These are phyloP conservation scores for Epinephelus fuscoguttatus DNA, from an alignment of 2,113 vertebrate genomes.

Conservation along the genomic window DNA sequence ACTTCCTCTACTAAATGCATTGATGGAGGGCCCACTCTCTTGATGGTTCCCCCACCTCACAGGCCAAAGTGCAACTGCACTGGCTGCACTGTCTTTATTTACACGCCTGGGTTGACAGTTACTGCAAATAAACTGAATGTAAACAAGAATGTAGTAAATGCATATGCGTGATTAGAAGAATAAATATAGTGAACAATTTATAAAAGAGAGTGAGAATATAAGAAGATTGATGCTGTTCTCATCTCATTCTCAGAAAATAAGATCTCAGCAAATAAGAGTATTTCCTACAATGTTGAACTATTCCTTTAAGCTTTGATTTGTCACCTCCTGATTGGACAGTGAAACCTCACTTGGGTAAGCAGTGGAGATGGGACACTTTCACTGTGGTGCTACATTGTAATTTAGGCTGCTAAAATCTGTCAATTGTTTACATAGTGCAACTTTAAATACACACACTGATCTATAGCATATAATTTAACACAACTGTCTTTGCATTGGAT, in stretches of 20 bases:
- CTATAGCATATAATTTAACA: not conserved
- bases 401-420: not conserved
- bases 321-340: not conserved
- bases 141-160: no score
- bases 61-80: no score
- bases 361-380: not conserved
- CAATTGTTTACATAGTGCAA: not conserved
- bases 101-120: no score
- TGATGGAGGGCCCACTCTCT: no score
- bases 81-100: no score
- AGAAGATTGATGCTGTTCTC: not conserved
- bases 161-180: no score
- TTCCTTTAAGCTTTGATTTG: not conserved
- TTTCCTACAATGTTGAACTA: not conserved
- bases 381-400: not conserved
- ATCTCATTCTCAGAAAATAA: not conserved
- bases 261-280: no score
- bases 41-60: no score
- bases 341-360: not conserved
- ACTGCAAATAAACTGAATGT: no score
- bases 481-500: not conserved
- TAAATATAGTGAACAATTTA: no score
- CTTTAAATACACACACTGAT: not conserved
- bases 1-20: no score
- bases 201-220: no score